These are phyloP conservation scores for Orchesellides sinensis DNA, from an alignment of 2,888 invertebrate species.

Conservation along the genomic window DNA sequence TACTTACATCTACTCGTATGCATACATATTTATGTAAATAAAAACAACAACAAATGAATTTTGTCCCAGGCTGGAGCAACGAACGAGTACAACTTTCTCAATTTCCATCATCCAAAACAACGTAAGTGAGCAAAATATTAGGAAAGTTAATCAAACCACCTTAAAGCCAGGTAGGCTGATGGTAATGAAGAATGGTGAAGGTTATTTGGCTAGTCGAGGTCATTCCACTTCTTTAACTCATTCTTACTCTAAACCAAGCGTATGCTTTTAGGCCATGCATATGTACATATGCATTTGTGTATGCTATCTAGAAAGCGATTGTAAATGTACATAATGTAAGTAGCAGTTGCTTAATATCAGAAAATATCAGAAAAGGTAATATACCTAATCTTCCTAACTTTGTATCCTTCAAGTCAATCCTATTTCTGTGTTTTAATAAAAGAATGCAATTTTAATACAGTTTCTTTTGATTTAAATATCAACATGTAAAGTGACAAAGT, in stretches of 20 bases:
- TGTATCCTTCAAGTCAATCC: not conserved
- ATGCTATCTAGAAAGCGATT: too few species aligned
- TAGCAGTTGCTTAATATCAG: not conserved
- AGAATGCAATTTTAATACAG: too few species aligned
- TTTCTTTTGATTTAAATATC: too few species aligned
- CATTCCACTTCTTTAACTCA: conserved; percentile 71
- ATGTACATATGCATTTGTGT: conserved; percentile 5
- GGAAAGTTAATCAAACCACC: conserved; percentile 61
- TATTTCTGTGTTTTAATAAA: not conserved
- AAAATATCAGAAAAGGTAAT: not conserved
- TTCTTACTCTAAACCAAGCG: not conserved
- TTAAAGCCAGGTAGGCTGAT: conserved; percentile 55
- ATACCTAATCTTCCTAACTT: not conserved
- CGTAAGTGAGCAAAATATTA: conserved; percentile 24
- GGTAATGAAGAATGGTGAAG: conserved; percentile 67
- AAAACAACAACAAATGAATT: not conserved
- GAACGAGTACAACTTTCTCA: conserved; percentile 32
- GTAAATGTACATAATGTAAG: too few species aligned
- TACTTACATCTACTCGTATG: conserved; percentile 12
- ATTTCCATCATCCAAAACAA: conserved; percentile 23
- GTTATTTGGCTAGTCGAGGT: conserved; percentile 73
- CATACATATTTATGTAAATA: too few species aligned
- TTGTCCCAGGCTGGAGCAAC: conserved; percentile 42
- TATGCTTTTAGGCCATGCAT: not conserved
- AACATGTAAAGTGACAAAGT: too few species aligned